These are phyloP conservation scores for Echinops telfairi DNA, from an alignment of 2,113 vertebrate genomes.

Conservation along the genomic window DNA sequence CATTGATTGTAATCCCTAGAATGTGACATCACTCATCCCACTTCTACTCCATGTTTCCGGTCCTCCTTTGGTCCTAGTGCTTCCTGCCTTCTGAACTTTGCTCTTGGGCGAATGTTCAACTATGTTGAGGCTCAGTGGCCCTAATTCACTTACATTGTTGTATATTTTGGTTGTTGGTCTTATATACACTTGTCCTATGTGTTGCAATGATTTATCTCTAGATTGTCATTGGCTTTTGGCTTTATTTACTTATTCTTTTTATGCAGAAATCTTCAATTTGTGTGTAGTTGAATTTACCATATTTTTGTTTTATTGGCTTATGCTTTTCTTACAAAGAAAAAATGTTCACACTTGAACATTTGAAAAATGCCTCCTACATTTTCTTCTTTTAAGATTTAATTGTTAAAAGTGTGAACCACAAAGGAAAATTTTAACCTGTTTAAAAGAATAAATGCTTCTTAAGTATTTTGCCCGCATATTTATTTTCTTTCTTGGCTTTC, in stretches of 20 bases:
- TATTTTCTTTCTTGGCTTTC: neutral
- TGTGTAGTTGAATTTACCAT: neutral
- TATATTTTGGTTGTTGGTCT: too few relatives aligned
- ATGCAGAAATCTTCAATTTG: neutral
- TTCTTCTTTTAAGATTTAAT: neutral
- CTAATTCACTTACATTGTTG: too few relatives aligned
- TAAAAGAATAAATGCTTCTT: neutral
- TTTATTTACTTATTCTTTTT: neutral
- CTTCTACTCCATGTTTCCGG: too few relatives aligned
- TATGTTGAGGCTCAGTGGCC: too few relatives aligned
- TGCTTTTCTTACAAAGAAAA: neutral
- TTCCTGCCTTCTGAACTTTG: too few relatives aligned
- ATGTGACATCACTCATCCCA: too few relatives aligned
- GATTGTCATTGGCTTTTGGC: neutral
- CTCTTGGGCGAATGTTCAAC: too few relatives aligned
- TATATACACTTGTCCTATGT: too few relatives aligned
- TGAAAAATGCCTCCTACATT: neutral
- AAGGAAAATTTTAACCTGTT: neutral
- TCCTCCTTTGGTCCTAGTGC: too few relatives aligned
- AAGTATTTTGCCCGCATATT: neutral
- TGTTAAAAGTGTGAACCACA: neutral
- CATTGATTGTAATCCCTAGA: too few relatives aligned
- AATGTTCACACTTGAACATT: neutral
- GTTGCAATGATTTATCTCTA: neutral
- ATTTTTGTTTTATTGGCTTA: neutral